A percentile compares a stretch with the other conserved stretches of the same genome.
Evolutionary conservation across 1,140 invertebrate species (phyloP).

Genomic region (Lamellibrachia luymesi): DNA sequence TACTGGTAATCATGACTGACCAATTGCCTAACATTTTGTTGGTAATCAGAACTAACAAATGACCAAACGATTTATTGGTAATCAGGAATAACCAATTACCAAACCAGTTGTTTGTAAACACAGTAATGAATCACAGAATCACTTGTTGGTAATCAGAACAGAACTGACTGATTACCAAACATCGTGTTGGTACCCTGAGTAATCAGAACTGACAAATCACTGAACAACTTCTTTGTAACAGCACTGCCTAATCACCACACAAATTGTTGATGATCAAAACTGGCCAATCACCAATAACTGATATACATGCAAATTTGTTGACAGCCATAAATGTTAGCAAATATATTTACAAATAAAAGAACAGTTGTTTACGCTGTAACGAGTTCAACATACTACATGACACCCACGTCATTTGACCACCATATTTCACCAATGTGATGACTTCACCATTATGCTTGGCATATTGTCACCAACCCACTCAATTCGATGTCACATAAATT

Average conservation of each 20-base stretch:
- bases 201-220: background rate
- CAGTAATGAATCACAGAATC: background rate
- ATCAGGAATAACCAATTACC: background rate
- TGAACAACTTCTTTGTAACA: too few species aligned
- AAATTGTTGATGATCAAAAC: too few species aligned
- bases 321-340: background rate
- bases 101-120: background rate
- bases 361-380: background rate
- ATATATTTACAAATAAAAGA: background rate
- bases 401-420: too few species aligned
- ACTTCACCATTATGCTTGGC: too few species aligned
- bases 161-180: background rate
- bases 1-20: background rate
- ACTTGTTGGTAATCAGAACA: background rate
- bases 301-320: too few species aligned
- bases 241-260: too few species aligned
- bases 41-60: background rate
- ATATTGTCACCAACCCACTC: too few species aligned
- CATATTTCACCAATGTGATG: too few species aligned
- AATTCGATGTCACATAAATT: too few species aligned
- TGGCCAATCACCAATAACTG: too few species aligned
- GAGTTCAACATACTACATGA: background rate
- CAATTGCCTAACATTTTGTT: background rate
- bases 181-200: background rate
- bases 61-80: background rate